Base-by-base conservation (phyloP, 1,140 invertebrate genomes). In the Scaptomyza pallida region DNA sequence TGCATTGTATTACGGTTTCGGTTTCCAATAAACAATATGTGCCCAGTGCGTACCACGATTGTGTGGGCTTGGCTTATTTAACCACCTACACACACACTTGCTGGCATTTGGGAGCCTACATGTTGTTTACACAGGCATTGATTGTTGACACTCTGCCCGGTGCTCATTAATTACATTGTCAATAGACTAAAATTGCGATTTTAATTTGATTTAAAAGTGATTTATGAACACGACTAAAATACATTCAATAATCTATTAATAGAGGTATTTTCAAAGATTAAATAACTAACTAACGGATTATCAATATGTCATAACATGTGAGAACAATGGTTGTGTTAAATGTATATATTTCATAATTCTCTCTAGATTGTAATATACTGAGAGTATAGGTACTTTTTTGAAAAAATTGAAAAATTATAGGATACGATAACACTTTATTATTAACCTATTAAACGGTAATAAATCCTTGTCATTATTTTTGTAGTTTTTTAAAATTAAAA, bases 151-250 rank as follows among this genome's bases (percentile, higher is more conserved):
- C 73, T 74, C 26, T 77, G 54, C 47, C 17, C 16, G 15, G 44
- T 48, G 59, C 44, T 63, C 71, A 85, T 82, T 82, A 82, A 82
- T 82, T 82, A 83, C 79, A 79, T 85, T 75, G 78, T 75, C 75
- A 82, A 83, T 79, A 82, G 64, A 79, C 50, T 54, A 51, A 23
- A 17, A 45, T 60, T 67, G 33, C 17, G 44, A 33, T 21, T 15
- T 37, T 19, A n/a, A 17, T 73, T 62, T 43, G 51, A 37, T 19
- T 41, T 26, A 75, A 12, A 21, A 17, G 12, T 9, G 51, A 62
- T 51, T 37, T 13, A 35, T 40, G 30, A 21, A 26, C 44, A 37
- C 6, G 13, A n/a, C 12, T 48, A 12, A 45, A 47, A 5, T 5
- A 2, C 33, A 16, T 33, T 37, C 10, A 3, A 5, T 19, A 15